phyloP scores from a whole-genome alignment of 2,113 vertebrate species.

The Onychostruthus taczanowskii region DNA sequence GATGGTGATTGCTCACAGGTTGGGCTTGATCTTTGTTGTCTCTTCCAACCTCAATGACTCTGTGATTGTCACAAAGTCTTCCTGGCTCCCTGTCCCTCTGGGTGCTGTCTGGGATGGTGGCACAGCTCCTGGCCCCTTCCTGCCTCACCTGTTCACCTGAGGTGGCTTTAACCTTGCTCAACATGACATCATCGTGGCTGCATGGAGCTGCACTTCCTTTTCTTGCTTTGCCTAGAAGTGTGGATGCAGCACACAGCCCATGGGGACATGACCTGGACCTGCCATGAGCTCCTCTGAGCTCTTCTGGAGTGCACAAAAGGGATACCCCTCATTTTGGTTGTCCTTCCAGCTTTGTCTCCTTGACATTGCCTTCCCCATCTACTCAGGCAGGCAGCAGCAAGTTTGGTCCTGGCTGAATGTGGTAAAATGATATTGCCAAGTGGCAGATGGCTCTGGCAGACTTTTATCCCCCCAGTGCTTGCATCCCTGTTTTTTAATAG shows the following conservation, averaged over 20 bases:
- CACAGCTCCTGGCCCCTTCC: rapidly evolving
- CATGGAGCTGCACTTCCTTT: neutral
- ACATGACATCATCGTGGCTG: rapidly evolving
- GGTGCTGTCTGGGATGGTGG: neutral
- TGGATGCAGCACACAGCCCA: neutral
- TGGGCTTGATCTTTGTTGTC: neutral
- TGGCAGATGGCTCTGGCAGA: neutral
- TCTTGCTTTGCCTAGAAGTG: neutral
- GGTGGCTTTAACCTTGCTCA: neutral
- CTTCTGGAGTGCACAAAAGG: neutral
- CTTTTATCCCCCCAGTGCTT: neutral
- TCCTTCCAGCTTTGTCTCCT: neutral
- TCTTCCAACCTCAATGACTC: neutral
- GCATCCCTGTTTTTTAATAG: neutral
- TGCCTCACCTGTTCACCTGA: neutral
- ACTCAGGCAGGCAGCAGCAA: neutral
- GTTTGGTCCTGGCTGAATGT: neutral
- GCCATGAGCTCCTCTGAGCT: neutral
- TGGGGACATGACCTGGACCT: neutral
- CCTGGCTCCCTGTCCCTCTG: neutral
- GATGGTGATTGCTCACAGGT: neutral
- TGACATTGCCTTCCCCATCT: neutral
- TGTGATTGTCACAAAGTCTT: neutral
- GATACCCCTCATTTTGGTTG: neutral
- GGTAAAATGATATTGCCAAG: neutral